Conservation (phyloP, 2,888 invertebrate species). For the Pterobdella sp. region DNA sequence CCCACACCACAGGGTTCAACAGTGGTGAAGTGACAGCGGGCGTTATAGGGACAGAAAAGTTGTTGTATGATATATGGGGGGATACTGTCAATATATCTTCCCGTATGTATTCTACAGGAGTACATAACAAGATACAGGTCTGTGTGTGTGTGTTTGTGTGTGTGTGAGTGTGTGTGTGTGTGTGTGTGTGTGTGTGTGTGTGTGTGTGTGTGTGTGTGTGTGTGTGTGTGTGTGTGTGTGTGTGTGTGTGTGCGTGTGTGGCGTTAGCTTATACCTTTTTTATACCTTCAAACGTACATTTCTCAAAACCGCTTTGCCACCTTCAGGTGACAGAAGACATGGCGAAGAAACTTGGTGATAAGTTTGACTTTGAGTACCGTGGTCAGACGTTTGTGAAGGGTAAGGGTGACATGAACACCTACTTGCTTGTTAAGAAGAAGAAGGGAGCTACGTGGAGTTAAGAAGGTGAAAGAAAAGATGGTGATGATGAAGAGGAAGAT, state of each 20-base stretch:
- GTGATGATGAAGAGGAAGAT: no score
- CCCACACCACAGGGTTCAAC: neutral
- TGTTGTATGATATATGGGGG: slow-evolving; percentile 97
- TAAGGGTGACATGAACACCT: slow-evolving; percentile 89
- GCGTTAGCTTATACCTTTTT: neutral
- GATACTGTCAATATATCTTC: slow-evolving; percentile 95
- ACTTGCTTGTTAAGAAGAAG: slow-evolving; percentile 55
- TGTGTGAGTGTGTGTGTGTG: neutral
- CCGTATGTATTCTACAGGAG: slow-evolving; percentile 92
- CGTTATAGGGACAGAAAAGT: slow-evolving; percentile 85
- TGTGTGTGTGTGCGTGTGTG: neutral
- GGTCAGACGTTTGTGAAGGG: slow-evolving; percentile 93
- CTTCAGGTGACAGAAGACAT: slow-evolving; percentile 57
- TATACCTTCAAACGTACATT: neutral
- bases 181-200: neutral
- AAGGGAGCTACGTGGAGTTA: slow-evolving; percentile 31
- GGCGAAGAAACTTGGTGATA: slow-evolving; percentile 59
- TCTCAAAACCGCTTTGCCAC: slow-evolving; percentile 45
- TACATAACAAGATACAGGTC: slow-evolving; percentile 58
- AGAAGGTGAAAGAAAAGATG: neutral
- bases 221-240: neutral
- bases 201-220: neutral
- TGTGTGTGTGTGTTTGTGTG: neutral
- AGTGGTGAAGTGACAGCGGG: slow-evolving; percentile 71
- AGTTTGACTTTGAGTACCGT: slow-evolving; percentile 80